These are phyloP conservation scores for Strix uralensis DNA, from an alignment of 2,113 vertebrate species.

Conservation along the genomic window DNA sequence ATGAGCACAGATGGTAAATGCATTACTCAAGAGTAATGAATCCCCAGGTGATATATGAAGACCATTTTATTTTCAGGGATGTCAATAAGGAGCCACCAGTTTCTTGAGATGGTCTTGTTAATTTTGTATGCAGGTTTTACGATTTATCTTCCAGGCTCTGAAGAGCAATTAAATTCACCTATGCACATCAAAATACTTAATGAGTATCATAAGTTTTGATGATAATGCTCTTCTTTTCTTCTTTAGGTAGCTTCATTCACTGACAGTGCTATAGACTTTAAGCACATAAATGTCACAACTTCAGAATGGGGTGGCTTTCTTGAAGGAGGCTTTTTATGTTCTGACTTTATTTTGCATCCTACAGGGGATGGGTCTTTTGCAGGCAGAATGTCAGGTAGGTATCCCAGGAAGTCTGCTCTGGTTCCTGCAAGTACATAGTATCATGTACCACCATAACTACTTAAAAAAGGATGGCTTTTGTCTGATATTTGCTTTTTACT, in stretches of 20 bases:
- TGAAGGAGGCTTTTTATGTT: neutral
- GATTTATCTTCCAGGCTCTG: conserved; percentile 31
- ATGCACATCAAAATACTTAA: conserved; percentile 50
- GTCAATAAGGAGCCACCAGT: neutral
- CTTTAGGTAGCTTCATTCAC: neutral
- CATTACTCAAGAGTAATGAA: conserved; percentile 18
- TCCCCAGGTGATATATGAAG: neutral
- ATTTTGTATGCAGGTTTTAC: conserved; percentile 28
- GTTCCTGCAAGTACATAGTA: neutral
- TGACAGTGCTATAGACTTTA: neutral
- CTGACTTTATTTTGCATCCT: neutral
- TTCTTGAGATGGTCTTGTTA: conserved; percentile 37
- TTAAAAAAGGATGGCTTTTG: neutral
- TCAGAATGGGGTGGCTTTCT: neutral
- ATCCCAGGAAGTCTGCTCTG: neutral
- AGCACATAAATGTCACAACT: neutral
- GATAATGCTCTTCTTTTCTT: conserved; percentile 32
- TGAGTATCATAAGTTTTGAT: conserved; percentile 48
- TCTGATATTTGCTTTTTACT: neutral
- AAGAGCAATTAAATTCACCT: conserved; percentile 57
- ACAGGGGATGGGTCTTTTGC: neutral
- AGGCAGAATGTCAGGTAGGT: neutral
- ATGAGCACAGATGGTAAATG: conserved; percentile 31
- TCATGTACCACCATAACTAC: neutral
- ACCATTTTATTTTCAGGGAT: neutral